A percentile compares a stretch with the other conserved stretches of the same genome.
Conservation (phyloP, 2,113 vertebrate genomes). For the Malurus cyaneus region DNA sequence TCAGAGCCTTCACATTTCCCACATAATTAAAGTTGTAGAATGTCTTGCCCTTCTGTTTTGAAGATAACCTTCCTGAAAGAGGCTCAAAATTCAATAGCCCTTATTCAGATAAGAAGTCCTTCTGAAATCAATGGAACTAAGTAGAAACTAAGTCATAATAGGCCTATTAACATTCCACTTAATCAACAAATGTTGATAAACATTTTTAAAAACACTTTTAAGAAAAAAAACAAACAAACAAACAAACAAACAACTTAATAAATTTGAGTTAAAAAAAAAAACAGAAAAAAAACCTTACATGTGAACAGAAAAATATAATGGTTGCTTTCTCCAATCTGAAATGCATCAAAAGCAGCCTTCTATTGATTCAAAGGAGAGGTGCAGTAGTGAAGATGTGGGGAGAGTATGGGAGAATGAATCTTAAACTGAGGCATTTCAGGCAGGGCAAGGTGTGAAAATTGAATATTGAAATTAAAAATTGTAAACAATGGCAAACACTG, state of each 20-base stretch:
- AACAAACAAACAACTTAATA: background rate
- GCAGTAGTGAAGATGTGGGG: background rate
- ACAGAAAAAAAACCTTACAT: background rate
- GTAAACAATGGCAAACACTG: background rate
- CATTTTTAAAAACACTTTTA: background rate
- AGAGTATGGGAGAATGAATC: background rate
- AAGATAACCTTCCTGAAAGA: background rate
- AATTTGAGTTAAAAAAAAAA: background rate
- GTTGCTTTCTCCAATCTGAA: background rate
- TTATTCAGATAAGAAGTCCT: background rate
- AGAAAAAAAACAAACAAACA: background rate
- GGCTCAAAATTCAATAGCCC: background rate
- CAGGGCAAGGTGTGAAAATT: background rate
- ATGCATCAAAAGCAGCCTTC: background rate
- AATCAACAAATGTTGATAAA: background rate
- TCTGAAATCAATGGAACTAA: background rate
- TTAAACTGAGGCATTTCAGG: background rate
- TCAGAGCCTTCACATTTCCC: background rate
- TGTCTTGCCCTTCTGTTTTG: background rate
- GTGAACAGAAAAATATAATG: background rate
- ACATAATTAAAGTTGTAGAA: background rate
- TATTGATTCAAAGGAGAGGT: background rate
- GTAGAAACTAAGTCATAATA: background rate
- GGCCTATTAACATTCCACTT: background rate
- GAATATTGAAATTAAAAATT: background rate